These are phyloP conservation scores for Erebia epiphron DNA, from an alignment of 2,888 invertebrate genomes.

Conservation along the genomic window DNA sequence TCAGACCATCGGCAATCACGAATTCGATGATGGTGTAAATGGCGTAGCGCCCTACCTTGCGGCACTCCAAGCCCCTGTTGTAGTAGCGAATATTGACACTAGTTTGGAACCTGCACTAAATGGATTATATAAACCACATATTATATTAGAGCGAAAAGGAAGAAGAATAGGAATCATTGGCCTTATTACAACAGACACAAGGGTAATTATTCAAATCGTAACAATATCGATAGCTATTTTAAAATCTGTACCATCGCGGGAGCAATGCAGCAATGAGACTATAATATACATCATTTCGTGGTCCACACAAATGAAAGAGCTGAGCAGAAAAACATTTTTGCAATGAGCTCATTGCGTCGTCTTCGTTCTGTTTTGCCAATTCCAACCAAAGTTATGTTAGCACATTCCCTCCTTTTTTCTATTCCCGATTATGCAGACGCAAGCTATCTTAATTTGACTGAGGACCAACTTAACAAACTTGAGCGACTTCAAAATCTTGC, in stretches of 20 bases:
- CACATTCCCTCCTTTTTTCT: no score
- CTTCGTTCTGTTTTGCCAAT: no score
- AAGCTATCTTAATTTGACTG: no score
- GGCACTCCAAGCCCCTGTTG: conserved; percentile 84
- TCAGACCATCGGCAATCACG: conserved; percentile 93
- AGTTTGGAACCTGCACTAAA: conserved; percentile 84
- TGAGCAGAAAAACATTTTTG: no score
- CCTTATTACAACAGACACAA: conserved; percentile 86
- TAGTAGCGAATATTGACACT: conserved; percentile 89
- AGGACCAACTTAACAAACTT: no score
- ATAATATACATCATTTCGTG: no score
- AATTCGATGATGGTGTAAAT: conserved; percentile 89
- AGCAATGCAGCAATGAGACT: no score
- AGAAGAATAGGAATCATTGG: conserved; percentile 91
- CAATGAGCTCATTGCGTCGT: no score
- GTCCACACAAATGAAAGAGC: no score
- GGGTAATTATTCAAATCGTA: conserved; percentile 61
- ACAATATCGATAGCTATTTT: background rate
- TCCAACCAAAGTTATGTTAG: no score
- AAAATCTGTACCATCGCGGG: background rate
- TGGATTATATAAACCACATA: conserved; percentile 84
- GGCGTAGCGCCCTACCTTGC: conserved; percentile 88
- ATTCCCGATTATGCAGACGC: no score
- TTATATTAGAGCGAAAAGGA: conserved; percentile 84
- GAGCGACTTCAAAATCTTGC: no score